Conservation (phyloP, 2,113 vertebrate genomes). For the Microcebus ravelobensis region DNA sequence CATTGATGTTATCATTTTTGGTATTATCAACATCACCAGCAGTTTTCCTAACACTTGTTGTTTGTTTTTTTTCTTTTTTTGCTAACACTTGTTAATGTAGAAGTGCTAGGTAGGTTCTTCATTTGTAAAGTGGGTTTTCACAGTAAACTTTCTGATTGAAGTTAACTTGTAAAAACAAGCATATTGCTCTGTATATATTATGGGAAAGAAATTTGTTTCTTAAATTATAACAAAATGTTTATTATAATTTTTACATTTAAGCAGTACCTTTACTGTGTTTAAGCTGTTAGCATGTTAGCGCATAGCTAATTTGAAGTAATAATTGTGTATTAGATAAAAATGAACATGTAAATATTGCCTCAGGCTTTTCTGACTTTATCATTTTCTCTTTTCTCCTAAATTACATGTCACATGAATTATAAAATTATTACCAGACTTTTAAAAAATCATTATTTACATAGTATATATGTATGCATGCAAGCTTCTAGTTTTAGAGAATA, state of each 20-base stretch:
- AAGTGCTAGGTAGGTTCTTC: background rate
- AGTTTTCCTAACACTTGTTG: constrained; percentile 6
- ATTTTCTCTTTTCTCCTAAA: constrained; percentile 15
- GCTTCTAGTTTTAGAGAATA: constrained; percentile 3
- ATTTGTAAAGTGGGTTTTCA: constrained; percentile 12
- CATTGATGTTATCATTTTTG: background rate
- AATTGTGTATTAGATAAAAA: background rate
- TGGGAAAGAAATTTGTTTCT: background rate
- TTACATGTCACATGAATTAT: background rate
- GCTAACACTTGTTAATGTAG: background rate
- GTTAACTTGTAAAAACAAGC: constrained; percentile 18
- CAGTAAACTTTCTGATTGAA: constrained; percentile 8
- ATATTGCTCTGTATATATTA: background rate
- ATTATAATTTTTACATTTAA: constrained; percentile 20
- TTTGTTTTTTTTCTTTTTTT: background rate
- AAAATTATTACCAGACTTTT: background rate
- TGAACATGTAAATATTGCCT: background rate
- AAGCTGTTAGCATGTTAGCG: background rate
- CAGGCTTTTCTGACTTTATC: constrained; percentile 12
- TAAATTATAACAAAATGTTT: background rate
- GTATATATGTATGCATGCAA: background rate
- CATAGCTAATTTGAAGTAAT: background rate
- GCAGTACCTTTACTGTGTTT: background rate
- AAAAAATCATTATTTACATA: constrained; percentile 21
- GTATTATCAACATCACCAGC: background rate